phyloP scores from a whole-genome alignment of 2,888 invertebrate genomes.

The Leptopilina syphax region DNA sequence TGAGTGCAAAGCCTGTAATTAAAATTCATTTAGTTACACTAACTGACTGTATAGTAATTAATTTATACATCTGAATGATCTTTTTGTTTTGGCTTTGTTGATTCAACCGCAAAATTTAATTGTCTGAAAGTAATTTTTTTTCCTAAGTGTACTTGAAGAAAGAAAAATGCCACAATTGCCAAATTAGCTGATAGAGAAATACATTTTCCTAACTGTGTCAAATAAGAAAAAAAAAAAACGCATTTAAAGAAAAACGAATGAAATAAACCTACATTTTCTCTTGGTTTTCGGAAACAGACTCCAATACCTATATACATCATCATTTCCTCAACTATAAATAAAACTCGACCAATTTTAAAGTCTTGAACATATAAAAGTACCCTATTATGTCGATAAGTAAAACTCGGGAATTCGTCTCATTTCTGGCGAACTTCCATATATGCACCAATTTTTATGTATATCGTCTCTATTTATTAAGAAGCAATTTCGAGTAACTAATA shows the following conservation, averaged over 20 bases:
- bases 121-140: too few relatives aligned
- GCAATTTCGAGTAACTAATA: not conserved
- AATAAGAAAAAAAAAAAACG: constrained; percentile 3
- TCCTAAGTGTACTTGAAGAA: too few relatives aligned
- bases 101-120: too few relatives aligned
- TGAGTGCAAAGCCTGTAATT: too few relatives aligned
- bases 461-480: not conserved
- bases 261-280: not conserved
- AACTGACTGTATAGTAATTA: too few relatives aligned
- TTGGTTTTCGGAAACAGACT: not conserved
- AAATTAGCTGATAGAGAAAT: not conserved
- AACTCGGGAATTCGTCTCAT: not conserved
- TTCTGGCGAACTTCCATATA: constrained; percentile 3
- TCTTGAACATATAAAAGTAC: not conserved
- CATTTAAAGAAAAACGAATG: not conserved
- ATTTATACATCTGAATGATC: too few relatives aligned
- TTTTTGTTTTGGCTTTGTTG: too few relatives aligned
- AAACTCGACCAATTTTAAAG: not conserved
- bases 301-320: too few relatives aligned
- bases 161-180: not conserved
- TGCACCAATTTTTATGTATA: not conserved
- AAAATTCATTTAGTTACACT: too few relatives aligned
- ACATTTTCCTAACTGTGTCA: not conserved
- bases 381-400: not conserved
- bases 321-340: not conserved